Evolutionary conservation across 1,140 invertebrate genomes (phyloP), one percentile per base, ranked within the genome.

Genomic region (Tigriopus japonicus): DNA sequence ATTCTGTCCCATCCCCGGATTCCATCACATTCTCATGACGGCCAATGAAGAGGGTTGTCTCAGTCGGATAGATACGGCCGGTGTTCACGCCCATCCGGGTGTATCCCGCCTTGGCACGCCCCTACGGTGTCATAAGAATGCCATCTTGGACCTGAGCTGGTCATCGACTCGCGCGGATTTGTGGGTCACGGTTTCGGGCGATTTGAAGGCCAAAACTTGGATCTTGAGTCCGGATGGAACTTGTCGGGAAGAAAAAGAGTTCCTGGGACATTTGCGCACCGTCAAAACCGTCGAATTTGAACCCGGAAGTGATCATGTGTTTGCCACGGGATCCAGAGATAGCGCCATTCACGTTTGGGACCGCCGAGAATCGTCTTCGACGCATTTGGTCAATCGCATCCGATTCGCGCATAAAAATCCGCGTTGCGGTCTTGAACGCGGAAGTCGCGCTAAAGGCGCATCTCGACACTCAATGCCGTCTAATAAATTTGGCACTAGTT

Each of bases 101-200:
- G 2, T 17, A 5, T 1, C 15, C 28, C 14, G 17, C 28, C 35
- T 15, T 10, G 21, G 35, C 1, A 1, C 15, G 15, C 5, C 15
- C 42, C 72, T 69, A 65, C 71, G 81, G 67, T 85, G 83, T 49
- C 88, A 92, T 70, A 77, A 77, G 64, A 91, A 92, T 77, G 86
- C 86, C 13, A 83, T 91, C 15, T 91, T 90, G 72, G 88, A 92
- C 71, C 65, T 90, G 51, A 80, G 82, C 7, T 92, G 88, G 87
- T 80, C 83, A 70, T 80, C 81, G 3, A 2, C 2, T 15, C 72
- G 76, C 0, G 76, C 83, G 63, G 77, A 81, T 71, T 81, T 81
- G 64, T 75, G 91, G 42, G 77, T 90, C 1, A 87, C 85, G 53
- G 86, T 80, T 0, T 86, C 86, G 56, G 86, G 86, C 6, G 87